phyloP scores from a whole-genome alignment of 2,797 vertebrate genomes.

The Poeciliopsis presidionis region DNA sequence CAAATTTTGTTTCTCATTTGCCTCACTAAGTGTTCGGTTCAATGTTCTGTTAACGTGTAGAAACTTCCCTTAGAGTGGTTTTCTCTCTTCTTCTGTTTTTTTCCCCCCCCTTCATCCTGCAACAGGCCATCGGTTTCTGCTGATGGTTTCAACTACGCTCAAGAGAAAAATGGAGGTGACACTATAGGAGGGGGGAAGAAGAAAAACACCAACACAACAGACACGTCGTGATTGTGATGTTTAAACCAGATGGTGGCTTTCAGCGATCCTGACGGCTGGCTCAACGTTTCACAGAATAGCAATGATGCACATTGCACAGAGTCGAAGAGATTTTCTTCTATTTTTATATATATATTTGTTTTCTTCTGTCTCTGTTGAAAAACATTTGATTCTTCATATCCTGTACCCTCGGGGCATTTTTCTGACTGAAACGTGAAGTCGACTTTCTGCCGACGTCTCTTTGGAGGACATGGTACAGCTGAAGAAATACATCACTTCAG shows the following conservation, averaged over 20 bases:
- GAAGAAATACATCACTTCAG: background rate
- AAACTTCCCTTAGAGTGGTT: background rate
- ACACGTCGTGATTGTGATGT: conserved; percentile 17
- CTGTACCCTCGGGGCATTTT: background rate
- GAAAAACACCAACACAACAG: conserved; percentile 11
- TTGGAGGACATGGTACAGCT: background rate
- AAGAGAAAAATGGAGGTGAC: background rate
- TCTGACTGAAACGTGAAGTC: background rate
- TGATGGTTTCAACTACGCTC: background rate
- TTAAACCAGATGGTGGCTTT: conserved; percentile 22
- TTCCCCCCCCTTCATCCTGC: background rate
- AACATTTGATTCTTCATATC: background rate
- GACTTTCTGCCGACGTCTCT: background rate
- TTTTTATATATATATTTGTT: background rate
- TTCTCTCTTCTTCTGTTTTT: background rate
- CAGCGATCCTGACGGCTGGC: background rate
- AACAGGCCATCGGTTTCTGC: background rate
- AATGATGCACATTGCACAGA: background rate
- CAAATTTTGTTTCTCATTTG: background rate
- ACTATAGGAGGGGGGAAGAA: conserved; percentile 5
- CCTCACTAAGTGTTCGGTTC: background rate
- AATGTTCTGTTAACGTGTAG: background rate
- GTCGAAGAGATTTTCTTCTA: background rate
- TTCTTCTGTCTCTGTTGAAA: background rate
- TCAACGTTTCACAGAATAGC: background rate